Evolutionary conservation across 2,797 vertebrate species (phyloP), one percentile per base, ranked within the genome.

Genomic region (Enteromius mattozi): DNA sequence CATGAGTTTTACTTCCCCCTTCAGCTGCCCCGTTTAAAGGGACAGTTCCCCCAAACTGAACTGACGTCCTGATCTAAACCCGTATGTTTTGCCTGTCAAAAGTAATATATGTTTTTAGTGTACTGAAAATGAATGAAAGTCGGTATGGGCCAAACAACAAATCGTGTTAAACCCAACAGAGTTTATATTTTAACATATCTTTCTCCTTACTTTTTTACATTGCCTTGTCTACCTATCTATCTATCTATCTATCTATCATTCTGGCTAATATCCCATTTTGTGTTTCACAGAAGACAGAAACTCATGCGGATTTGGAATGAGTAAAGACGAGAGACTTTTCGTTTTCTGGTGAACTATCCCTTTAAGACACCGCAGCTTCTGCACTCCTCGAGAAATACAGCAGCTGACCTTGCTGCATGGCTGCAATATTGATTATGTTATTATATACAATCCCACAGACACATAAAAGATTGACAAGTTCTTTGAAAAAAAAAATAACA

Each of bases 11-110:
- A 68, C 82, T 68, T 83, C 72, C 74, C 24, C 7, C 2, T 69
- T 42, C 10, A 68, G 33, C 63, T 45, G 47, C 14, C 9, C 30
- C 47, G 24, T 68, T 83, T 83, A 83, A 83, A 68, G 72, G 3
- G 66, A 81, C 35, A 70, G 79, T 42, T 24, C 77, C 27, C 24
- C 1, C 1, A 4, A 78, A 47, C 61, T 14, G 3, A 12, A 1
- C 13, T 17, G 49, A 35, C 10, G 16, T 37, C 5, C 47, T 21
- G 30, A 24, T 76, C 21, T 13, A 54, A 59, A 77, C 51, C 12
- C 12, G 33, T 0, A 5, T 12, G 24, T 30, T 30, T 30, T 6
- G 6, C 27, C 6, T 33, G 30, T 33, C 5, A 8, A 17, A 13
- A 6, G 2, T 16, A 4, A 12, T 59, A 24, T 10, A 10, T 56